A percentile compares a stretch with the other conserved stretches of the same genome.
phyloP scores from a whole-genome alignment of 1,140 invertebrate species.

The Hypothenemus hampei region DNA sequence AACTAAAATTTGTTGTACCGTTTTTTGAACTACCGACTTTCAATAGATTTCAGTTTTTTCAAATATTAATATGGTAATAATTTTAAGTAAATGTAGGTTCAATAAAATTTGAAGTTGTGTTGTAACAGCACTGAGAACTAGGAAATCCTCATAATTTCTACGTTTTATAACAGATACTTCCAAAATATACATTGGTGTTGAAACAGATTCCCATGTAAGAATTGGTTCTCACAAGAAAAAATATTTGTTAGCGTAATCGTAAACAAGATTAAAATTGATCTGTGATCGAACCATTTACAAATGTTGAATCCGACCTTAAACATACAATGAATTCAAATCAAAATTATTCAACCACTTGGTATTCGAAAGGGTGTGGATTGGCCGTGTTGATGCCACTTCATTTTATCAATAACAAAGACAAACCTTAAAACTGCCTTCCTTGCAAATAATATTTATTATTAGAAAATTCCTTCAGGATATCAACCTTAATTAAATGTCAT shows the following conservation, averaged over 20 bases:
- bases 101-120: not conserved
- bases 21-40: too few species aligned
- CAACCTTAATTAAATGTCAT: not conserved
- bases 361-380: conserved; percentile 10
- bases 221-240: not conserved
- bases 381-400: not conserved
- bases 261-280: not conserved
- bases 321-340: conserved; percentile 14
- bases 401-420: not conserved
- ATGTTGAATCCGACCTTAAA: conserved; percentile 13
- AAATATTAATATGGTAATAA: too few species aligned
- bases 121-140: not conserved
- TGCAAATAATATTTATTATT: not conserved
- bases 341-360: conserved; percentile 11
- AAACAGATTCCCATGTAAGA: not conserved
- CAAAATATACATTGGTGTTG: not conserved
- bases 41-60: too few species aligned
- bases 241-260: not conserved
- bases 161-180: not conserved
- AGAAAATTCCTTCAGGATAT: not conserved
- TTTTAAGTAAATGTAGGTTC: not conserved
- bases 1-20: too few species aligned
- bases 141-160: not conserved
- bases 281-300: conserved; percentile 7
- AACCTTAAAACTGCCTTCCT: too few species aligned